Conservation (phyloP, 2,797 vertebrate species). For the Loriculus beryllinus region DNA sequence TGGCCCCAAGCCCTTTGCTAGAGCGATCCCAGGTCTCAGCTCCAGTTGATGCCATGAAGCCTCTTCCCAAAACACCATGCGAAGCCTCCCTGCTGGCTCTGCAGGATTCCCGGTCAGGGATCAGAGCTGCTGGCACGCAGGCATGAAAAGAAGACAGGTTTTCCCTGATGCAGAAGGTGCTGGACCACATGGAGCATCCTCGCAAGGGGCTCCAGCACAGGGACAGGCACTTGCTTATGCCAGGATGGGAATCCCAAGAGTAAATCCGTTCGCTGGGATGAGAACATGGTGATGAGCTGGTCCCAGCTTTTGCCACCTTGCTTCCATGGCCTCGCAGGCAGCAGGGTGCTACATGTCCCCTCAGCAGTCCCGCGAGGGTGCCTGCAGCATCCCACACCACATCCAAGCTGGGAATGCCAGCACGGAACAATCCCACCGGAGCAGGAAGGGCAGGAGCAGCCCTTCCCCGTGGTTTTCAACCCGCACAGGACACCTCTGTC, state of each 20-base stretch:
- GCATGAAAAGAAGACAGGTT: background rate
- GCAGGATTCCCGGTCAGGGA: background rate
- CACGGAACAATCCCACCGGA: background rate
- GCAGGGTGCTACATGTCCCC: background rate
- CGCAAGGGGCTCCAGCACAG: background rate
- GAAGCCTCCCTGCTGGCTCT: background rate
- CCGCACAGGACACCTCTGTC: background rate
- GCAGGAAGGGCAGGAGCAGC: background rate
- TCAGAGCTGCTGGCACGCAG: background rate
- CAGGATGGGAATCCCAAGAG: background rate
- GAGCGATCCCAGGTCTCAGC: background rate
- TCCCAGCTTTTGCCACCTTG: background rate
- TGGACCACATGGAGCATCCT: background rate
- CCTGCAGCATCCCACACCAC: background rate
- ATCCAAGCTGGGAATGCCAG: rapidly evolving
- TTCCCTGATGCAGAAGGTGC: background rate
- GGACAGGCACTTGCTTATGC: background rate
- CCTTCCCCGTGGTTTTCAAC: rapidly evolving
- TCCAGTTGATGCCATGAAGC: background rate
- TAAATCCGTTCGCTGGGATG: background rate
- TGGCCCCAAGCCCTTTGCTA: background rate
- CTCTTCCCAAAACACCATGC: background rate
- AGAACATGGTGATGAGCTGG: rapidly evolving
- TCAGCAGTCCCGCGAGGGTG: background rate
- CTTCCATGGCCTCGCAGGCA: rapidly evolving